Base-by-base conservation (phyloP, 92 coral and sea anemone species). In the Epizoanthus scotinus region DNA sequence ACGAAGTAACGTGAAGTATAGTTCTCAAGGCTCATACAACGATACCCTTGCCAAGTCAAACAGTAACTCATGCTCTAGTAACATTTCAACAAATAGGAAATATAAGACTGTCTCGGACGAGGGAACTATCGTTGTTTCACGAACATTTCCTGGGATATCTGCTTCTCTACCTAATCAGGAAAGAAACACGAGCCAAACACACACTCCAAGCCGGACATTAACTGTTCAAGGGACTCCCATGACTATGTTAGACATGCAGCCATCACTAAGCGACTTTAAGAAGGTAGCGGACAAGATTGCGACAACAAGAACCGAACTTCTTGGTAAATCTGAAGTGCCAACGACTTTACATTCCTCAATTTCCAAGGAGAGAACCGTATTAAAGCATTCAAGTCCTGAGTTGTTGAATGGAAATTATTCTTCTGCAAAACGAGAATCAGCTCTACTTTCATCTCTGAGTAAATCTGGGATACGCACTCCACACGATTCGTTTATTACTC, bases 321-420 rank as follows among this genome's bases (percentile, higher is more conserved):
- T 34, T 8, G 36, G 38, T 7, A 14, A n/a, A 57, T 59, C 56
- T 75, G 63, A 59, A 60, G 81, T 25, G 27, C 81, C 67, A 59
- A 75, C 55, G 68, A 75, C 38, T 67, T 34, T 55, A 34, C 68
- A 75, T 59, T 75, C 68, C 81, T 75, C 19, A 38, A 58, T 75
- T 75, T 75, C 81, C 56, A 34, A 21, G 81, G 81, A 75, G 56
- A 21, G 69, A 22, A 57, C 26, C 17, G 9, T 34, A 34, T 17
- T 38, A 14, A 58, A 36, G 56, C 52, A 47, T 47, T 47, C 52
- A 47, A 47, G 52, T 13, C 52, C 52, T 47, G 52, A 15, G 52
- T 47, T 47, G 52, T 47, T 47, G 12, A 9, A 47, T 2, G 14
- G 17, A 47, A 47, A 13, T 47, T 47, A 47, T 47, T 1, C 52